Evolutionary conservation across 2,797 vertebrate species (phyloP), one percentile per base, ranked within the genome.

Genomic region (Mycteria americana): DNA sequence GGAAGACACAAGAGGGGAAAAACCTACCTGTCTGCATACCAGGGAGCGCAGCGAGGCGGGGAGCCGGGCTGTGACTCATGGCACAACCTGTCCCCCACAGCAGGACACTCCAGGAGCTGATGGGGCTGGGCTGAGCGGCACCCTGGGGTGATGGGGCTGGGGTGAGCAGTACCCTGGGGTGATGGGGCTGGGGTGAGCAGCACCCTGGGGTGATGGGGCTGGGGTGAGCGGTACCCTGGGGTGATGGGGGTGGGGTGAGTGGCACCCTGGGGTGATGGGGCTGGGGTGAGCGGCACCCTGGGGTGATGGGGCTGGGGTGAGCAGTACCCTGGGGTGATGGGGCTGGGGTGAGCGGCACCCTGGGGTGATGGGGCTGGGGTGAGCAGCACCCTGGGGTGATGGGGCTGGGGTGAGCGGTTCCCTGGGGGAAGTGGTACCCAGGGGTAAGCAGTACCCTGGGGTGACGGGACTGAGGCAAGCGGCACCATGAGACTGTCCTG

Each of bases 61-160:
- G 51, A 64, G 33, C 30, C 0, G 1, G 68, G 45, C 5, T 18
- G 69, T 6, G 53, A 69, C 23, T 30, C n/a, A 0, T 0, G 11
- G 24, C 41, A 59, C 24, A 11, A 18, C 56, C 54, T 6, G n/a
- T 5, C 16, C 22, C 24, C 67, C 25, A 3, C 10, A 2, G 33
- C 50, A 24, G 19, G 35, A 46, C 18, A 43, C 31, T 11, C 59
- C 0, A 0, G 51, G 63, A 13, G 12, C n/a, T 6, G 69, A 1
- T 3, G 24, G 85, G 46, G 23, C 33, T 28, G 67, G 46, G 18
- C 10, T 19, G 35, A 85, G 50, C 5, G 6, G 28, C 11, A 7
- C 10, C 28, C 51, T 33, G 54, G 39, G 70, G n/a, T 33, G 80
- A 1, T 1, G 9, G 30, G 33, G 5, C 1, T 15, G 41, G 17